A percentile compares a stretch with the other conserved stretches of the same genome.
These are phyloP conservation scores for Stictocephala bisonia DNA, from an alignment of 2,888 invertebrate genomes.

Conservation along the genomic window DNA sequence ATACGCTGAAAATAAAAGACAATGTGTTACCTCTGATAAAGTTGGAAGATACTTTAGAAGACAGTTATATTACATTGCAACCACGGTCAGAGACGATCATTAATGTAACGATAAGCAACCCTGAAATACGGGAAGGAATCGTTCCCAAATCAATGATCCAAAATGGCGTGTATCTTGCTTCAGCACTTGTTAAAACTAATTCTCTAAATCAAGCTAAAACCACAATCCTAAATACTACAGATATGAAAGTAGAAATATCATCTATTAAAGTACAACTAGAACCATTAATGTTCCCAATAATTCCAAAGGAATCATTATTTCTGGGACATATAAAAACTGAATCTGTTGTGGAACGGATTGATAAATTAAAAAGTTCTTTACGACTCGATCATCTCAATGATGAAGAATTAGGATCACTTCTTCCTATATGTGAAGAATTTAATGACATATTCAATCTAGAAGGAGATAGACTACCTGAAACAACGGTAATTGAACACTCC, in stretches of 20 bases:
- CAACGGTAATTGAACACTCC: constrained; percentile 58
- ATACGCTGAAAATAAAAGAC: no score
- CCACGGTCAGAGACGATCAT: no score
- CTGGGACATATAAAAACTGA: background rate
- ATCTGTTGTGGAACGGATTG: background rate
- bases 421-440: constrained; percentile 53
- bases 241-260: background rate
- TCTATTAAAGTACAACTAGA: no score
- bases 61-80: no score
- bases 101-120: no score
- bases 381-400: constrained; percentile 54
- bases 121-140: background rate
- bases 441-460: constrained; percentile 48
- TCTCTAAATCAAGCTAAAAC: background rate
- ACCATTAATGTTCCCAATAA: no score
- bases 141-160: background rate
- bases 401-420: constrained; percentile 55
- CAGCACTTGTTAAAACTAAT: background rate
- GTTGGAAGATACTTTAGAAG: no score
- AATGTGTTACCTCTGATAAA: no score
- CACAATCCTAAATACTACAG: background rate
- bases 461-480: constrained; percentile 55
- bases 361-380: background rate
- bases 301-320: background rate
- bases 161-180: background rate